phyloP scores from a whole-genome alignment of 2,888 invertebrate genomes.

The Mesoligia furuncula region DNA sequence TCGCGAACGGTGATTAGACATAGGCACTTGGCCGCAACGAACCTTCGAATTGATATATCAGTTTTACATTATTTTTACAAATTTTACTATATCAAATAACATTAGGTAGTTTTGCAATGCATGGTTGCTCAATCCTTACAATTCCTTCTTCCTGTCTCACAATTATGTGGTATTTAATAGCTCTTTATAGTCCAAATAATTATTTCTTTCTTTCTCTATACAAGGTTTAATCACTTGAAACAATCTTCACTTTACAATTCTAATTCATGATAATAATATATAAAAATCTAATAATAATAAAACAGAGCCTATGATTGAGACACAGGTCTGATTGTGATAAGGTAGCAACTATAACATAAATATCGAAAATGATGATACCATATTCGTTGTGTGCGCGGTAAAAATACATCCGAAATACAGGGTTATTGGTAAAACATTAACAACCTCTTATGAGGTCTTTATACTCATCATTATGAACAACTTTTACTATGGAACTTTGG shows the following conservation, averaged over 20 bases:
- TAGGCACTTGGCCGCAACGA: neutral
- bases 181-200: neutral
- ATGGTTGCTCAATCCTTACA: neutral
- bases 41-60: neutral
- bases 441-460: no score
- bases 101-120: neutral
- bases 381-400: conserved; percentile 14
- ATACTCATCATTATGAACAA: no score
- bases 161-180: neutral
- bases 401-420: neutral
- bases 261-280: conserved; percentile 7
- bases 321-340: conserved; percentile 46
- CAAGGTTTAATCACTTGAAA: conserved; percentile 30
- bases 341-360: conserved; percentile 27
- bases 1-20: neutral
- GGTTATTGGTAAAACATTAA: no score
- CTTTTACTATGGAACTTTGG: no score
- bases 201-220: neutral
- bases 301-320: conserved; percentile 8
- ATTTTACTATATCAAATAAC: neutral
- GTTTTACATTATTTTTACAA: neutral
- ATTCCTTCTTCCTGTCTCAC: neutral
- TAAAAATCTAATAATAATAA: conserved; percentile 9
- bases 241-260: conserved; percentile 28
- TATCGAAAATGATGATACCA: neutral